These are phyloP conservation scores for Psittacula cyanocephala DNA, from an alignment of 2,113 vertebrate species.

Conservation along the genomic window DNA sequence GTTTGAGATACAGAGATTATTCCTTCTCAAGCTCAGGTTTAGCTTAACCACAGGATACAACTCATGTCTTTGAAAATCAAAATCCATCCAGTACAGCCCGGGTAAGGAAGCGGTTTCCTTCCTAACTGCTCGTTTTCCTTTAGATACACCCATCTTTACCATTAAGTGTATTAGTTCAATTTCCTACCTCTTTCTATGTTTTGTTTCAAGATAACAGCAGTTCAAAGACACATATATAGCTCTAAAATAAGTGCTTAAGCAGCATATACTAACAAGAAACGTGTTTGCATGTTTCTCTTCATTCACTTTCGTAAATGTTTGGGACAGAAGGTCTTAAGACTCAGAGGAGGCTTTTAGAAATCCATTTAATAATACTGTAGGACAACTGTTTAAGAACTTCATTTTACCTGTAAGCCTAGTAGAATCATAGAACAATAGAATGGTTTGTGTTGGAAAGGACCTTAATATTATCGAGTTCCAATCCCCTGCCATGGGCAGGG, in stretches of 20 bases:
- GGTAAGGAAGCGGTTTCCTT: slow-evolving; percentile 56
- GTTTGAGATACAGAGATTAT: slow-evolving; percentile 48
- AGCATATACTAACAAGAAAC: neutral
- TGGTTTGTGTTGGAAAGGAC: neutral
- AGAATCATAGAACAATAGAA: neutral
- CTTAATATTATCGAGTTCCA: neutral
- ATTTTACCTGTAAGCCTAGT: neutral
- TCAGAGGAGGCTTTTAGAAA: neutral
- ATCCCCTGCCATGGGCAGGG: neutral
- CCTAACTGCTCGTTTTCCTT: slow-evolving; percentile 54
- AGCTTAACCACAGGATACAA: slow-evolving; percentile 18
- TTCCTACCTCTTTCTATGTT: neutral
- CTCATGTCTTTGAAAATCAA: slow-evolving; percentile 18
- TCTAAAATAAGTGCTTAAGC: neutral
- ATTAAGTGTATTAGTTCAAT: neutral
- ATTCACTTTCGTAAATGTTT: neutral
- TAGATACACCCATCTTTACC: neutral
- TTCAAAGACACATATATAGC: neutral
- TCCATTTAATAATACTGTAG: neutral
- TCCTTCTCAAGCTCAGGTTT: neutral
- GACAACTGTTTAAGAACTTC: neutral
- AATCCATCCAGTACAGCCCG: neutral
- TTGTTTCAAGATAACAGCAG: neutral
- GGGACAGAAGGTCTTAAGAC: neutral
- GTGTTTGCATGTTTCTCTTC: neutral